These are phyloP conservation scores for Entomyzon cyanotis DNA, from an alignment of 2,113 vertebrate species.

Conservation along the genomic window DNA sequence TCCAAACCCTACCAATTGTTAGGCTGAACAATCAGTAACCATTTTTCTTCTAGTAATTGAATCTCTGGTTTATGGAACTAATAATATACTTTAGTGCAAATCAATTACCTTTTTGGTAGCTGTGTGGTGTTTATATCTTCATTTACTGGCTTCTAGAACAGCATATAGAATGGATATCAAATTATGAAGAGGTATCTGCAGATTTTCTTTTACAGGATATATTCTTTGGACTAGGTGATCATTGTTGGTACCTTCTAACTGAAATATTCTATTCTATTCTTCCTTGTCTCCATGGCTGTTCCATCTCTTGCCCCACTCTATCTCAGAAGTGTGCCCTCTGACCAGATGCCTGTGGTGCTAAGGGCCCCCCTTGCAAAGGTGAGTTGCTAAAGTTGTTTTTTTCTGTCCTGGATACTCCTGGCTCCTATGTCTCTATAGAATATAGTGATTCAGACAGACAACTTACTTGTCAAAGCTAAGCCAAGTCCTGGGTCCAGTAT, in stretches of 20 bases:
- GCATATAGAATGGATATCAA: neutral
- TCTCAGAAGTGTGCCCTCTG: neutral
- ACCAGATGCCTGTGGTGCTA: neutral
- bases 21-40: neutral
- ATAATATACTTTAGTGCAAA: neutral
- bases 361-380: neutral
- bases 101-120: neutral
- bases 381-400: neutral
- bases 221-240: neutral
- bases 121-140: neutral
- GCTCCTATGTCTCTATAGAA: neutral
- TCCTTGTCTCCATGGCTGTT: neutral
- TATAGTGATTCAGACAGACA: neutral
- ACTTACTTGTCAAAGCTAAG: neutral
- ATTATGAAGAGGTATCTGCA: neutral
- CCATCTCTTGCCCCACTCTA: accelerated
- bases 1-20: neutral
- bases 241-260: neutral
- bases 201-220: neutral
- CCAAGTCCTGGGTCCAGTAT: neutral
- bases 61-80: neutral
- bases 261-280: neutral
- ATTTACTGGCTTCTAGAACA: neutral
- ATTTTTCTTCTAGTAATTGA: neutral
- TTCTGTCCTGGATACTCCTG: neutral